Conservation (phyloP, 2,797 vertebrate genomes). For the Champsocephalus esox region DNA sequence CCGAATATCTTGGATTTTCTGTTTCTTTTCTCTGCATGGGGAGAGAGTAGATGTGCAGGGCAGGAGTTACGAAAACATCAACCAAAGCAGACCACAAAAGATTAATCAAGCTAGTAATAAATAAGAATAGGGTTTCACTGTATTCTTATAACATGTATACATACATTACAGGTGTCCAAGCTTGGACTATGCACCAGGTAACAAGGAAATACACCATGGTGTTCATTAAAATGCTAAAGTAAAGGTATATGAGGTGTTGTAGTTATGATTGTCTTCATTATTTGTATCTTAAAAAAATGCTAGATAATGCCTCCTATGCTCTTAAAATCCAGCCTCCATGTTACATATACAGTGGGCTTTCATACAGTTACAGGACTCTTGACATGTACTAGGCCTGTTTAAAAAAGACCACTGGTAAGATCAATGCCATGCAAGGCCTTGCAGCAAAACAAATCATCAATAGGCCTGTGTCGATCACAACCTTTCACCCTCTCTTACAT, state of each 20-base stretch:
- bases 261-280: neutral
- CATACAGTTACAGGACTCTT: conserved; percentile 56
- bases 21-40: conserved; percentile 96
- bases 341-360: conserved; percentile 13
- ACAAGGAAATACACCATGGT: neutral
- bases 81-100: conserved; percentile 38
- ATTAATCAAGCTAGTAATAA: conserved; percentile 30
- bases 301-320: neutral
- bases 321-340: neutral
- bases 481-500: conserved; percentile 72
- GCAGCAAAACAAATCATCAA: conserved; percentile 84
- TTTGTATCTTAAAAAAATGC: conserved; percentile 13
- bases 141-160: conserved; percentile 8
- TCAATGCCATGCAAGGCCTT: conserved; percentile 81
- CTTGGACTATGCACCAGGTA: neutral
- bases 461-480: conserved; percentile 77
- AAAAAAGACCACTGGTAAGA: conserved; percentile 75
- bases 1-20: conserved; percentile 99
- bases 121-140: conserved; percentile 20
- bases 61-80: conserved; percentile 21
- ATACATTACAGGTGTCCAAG: conserved; percentile 15
- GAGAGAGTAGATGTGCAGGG: conserved; percentile 68
- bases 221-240: conserved; percentile 18
- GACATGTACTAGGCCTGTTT: conserved; percentile 69
- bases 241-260: neutral